Evolutionary conservation across 2,888 invertebrate genomes (phyloP).

Genomic region (Sphinx pinastri): DNA sequence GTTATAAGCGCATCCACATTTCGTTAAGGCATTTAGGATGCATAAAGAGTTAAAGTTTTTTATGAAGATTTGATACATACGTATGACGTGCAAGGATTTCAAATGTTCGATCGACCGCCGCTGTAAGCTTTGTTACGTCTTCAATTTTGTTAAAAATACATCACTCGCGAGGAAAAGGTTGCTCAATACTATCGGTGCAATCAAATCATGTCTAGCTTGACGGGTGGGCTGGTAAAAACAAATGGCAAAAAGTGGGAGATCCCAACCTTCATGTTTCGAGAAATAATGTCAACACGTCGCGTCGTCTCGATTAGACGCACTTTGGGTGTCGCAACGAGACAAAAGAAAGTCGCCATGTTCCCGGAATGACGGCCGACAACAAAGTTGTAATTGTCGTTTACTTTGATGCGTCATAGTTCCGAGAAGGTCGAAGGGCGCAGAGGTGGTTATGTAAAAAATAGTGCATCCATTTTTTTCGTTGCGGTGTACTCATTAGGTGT

Average conservation of each 20-base stretch:
- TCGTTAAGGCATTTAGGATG: no score
- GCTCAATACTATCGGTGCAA: not conserved
- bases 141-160: not conserved
- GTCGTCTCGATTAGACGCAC: conserved; percentile 65
- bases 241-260: conserved; percentile 5
- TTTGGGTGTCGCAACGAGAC: conserved; percentile 58
- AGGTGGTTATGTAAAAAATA: conserved; percentile 63
- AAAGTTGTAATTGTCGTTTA: conserved; percentile 67
- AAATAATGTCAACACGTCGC: conserved; percentile 51
- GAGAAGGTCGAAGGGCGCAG: conserved; percentile 68
- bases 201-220: not conserved
- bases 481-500: conserved; percentile 70
- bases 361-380: conserved; percentile 47
- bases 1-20: no score
- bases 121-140: not conserved
- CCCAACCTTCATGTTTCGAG: conserved; percentile 31
- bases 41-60: no score
- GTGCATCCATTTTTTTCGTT: conserved; percentile 59
- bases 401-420: conserved; percentile 65
- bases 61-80: no score
- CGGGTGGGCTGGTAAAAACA: not conserved
- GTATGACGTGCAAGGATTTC: no score
- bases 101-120: not conserved
- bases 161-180: not conserved
- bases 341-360: conserved; percentile 66